Percentiles rank a stretch among this genome's conserved stretches.
Evolutionary conservation across 2,888 invertebrate species (phyloP).

Genomic region (Sericinus montela): DNA sequence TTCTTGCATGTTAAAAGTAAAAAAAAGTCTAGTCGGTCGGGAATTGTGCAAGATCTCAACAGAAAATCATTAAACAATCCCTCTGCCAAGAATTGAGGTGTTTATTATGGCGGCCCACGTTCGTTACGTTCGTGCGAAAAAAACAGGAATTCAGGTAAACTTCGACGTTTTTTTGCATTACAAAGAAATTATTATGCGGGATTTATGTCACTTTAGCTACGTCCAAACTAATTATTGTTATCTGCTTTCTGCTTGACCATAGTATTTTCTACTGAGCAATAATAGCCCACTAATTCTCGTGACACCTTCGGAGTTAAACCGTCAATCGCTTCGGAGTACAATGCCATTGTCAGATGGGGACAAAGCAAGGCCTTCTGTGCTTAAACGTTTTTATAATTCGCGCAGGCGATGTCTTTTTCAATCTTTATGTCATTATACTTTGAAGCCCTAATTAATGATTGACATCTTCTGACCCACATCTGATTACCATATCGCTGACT

Average conservation of each 20-base stretch:
- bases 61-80: slow-evolving; percentile 77
- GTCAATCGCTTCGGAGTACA: slow-evolving; percentile 56
- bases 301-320: slow-evolving; percentile 71
- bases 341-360: slow-evolving; percentile 53
- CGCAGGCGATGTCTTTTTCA: slow-evolving; percentile 68
- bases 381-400: slow-evolving; percentile 67
- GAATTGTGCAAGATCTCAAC: slow-evolving; percentile 78
- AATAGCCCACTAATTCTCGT: slow-evolving; percentile 76
- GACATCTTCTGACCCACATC: slow-evolving; percentile 28
- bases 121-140: slow-evolving; percentile 61
- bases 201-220: slow-evolving; percentile 77
- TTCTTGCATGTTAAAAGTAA: slow-evolving; percentile 57
- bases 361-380: slow-evolving; percentile 71
- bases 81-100: slow-evolving; percentile 76
- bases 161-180: slow-evolving; percentile 60
- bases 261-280: slow-evolving; percentile 64
- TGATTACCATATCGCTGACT: slow-evolving; percentile 48
- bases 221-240: slow-evolving; percentile 77
- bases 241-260: slow-evolving; percentile 73
- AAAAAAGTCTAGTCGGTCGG: slow-evolving; percentile 54
- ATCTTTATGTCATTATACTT: slow-evolving; percentile 33
- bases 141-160: slow-evolving; percentile 65
- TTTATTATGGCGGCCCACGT: slow-evolving; percentile 71
- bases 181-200: slow-evolving; percentile 72
- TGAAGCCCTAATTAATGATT: slow-evolving; percentile 33